These are phyloP conservation scores for Trichomycterus rosablanca DNA, from an alignment of 2,113 vertebrate genomes.

Conservation along the genomic window DNA sequence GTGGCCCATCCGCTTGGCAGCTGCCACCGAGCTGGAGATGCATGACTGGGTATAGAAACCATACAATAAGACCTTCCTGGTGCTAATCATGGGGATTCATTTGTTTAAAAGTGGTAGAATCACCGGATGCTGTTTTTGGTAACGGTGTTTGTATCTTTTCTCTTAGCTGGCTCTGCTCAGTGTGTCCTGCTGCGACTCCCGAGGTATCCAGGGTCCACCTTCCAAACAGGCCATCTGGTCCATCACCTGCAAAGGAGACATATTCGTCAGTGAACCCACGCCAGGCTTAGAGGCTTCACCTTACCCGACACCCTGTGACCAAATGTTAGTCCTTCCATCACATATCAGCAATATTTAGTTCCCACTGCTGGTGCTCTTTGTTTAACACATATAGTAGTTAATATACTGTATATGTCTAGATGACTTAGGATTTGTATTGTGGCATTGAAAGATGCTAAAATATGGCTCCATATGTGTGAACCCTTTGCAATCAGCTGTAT, in stretches of 20 bases:
- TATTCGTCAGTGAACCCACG: conserved; percentile 90
- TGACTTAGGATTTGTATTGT: no score
- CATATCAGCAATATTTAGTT: not conserved
- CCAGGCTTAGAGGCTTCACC: conserved; percentile 73
- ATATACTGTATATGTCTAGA: no score
- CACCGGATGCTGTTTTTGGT: no score
- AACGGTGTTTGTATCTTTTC: no score
- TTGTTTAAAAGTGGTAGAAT: no score
- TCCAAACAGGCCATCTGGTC: conserved; percentile 94
- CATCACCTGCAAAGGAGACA: conserved; percentile 89
- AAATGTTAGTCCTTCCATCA: conserved; percentile 77
- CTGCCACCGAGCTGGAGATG: conserved; percentile 90
- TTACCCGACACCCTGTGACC: conserved; percentile 79
- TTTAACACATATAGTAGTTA: no score
- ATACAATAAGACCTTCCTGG: no score
- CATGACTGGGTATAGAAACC: conserved; percentile 85
- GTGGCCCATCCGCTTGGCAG: conserved; percentile 87
- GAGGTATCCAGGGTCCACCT: conserved; percentile 80
- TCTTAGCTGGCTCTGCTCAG: conserved; percentile 83
- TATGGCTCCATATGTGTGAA: no score
- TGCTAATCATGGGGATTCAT: no score
- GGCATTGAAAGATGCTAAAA: no score
- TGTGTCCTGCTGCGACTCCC: conserved; percentile 85
- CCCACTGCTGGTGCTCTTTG: no score
- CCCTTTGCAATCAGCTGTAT: no score